Base-by-base conservation (phyloP, 2,797 vertebrate species). In the Balearica regulorum region DNA sequence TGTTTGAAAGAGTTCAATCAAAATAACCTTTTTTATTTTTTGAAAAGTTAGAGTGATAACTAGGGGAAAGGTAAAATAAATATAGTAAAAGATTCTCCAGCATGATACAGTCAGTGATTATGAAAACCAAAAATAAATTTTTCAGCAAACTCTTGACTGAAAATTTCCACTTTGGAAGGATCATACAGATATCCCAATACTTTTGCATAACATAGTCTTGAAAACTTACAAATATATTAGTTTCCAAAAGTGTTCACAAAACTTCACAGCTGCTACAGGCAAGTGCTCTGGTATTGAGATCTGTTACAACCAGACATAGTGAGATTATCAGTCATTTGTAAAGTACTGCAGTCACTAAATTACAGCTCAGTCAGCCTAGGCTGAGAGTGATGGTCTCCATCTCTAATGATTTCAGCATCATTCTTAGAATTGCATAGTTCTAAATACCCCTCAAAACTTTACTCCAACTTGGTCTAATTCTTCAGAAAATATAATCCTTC, bases 401-500 rank as follows among this genome's bases (percentile, higher is more conserved):
- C 33, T 62, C 51, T 73, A 69, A 72, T 44, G 35, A 91, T 84
- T 93, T 83, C 55, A 57, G 21, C 53, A 68, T 79, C 43, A 83
- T 91, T 88, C 81, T 89, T 94, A 87, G 62, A 90, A 90, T 49
- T 89, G 44, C 31, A 28, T 26, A 10, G n/a, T 57, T 76, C 53
- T 78, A 92, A 95, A 75, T 81, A 87, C 10, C 33, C 17, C 46
- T 81, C 33, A 70, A 93, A 87, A 91, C 66, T 91, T 69, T 76
- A 73, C 29, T 93, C 43, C 51, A 87, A 55, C 21, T 5, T 82
- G 35, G 33, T 82, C 24, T 83, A 89, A 91, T 87, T 95, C 70
- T 94, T 93, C 43, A 89, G 87, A 87, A 90, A 90, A 82, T 44
- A 55, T 76, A 96, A 96, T 90, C 88, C 77, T 82, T 85, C 60